A percentile compares a stretch with the other conserved stretches of the same genome.
Evolutionary conservation across 2,797 vertebrate species (phyloP).

Genomic region (Natrix natrix): DNA sequence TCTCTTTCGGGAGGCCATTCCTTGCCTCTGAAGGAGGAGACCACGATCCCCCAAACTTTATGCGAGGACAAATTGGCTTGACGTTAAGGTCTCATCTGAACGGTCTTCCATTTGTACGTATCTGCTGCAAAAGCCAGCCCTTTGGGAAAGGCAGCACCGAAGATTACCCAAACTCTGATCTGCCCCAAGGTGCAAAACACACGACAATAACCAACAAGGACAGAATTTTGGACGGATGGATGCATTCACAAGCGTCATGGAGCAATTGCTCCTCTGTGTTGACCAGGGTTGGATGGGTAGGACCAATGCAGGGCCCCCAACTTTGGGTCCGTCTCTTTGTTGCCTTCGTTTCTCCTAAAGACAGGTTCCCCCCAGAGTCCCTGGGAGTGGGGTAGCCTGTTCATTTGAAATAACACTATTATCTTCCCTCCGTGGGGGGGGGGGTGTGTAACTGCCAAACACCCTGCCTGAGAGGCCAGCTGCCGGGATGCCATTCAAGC

Average conservation of each 20-base stretch:
- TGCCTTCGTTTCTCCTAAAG: neutral
- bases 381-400: neutral
- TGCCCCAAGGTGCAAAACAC: neutral
- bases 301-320: neutral
- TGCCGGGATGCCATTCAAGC: neutral
- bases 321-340: neutral
- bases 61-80: neutral
- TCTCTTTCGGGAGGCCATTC: neutral
- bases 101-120: neutral
- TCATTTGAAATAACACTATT: fast-evolving
- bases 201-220: neutral
- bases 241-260: neutral
- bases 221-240: neutral
- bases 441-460: neutral
- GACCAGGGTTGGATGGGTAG: neutral
- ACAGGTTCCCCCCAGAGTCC: neutral
- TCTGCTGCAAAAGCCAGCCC: neutral
- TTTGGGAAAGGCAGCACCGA: neutral
- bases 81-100: neutral
- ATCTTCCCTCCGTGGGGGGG: neutral
- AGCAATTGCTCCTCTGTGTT: neutral
- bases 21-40: neutral
- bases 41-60: neutral
- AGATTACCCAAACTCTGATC: neutral
- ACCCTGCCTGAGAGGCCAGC: neutral